Evolutionary conservation across 2,888 invertebrate genomes (phyloP), one percentile per base, ranked within the genome.

Genomic region (Cerastis leucographa): DNA sequence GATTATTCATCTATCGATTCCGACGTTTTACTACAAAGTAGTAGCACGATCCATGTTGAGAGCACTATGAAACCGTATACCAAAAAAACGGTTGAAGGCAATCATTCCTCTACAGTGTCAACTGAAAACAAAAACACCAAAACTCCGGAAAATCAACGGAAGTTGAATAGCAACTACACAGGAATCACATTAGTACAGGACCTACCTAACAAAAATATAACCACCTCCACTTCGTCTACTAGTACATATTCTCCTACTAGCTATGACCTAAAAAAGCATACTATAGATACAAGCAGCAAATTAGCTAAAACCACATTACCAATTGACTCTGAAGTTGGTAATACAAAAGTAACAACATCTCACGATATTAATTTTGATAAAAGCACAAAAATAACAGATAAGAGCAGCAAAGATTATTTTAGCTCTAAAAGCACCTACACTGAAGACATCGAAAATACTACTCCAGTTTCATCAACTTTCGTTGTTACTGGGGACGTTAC

Each of bases 71-170:
- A 93, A 83, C 94, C 95, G 40, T 84, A 83, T 74, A 87, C 87
- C 74, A 87, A 91, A 84, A 92, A 90, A 85, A 54, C 85, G 80
- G 44, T 89, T 88, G 81, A 86, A 85, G 19, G 90, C 84, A 87
- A 92, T 79, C 72, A 92, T 46, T 88, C 91, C 42, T 90, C 91
- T 19, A 91, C 92, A 78, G 87, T 89, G 69, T 85, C 90, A 3
- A 87, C 85, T 75, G 95, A 96, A 86, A 96, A 92, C 85, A 95
- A 95, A 92, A 95, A 94, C 82, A 94, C 94, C 11, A 96, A 96
- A 89, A 94, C 94, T 7, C 93, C 94, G n/a, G 96, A 96, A 88
- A 96, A 96, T 89, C 95, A 95, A 91, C 90, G 96, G 77, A 93
- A 96, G 84, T 87, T 96, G 74, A 95, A 93, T 80, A 94, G 92